Evolutionary conservation across 2,113 vertebrate genomes (phyloP), one percentile per base, ranked within the genome.

Genomic region (Rhagologus leucostigma): DNA sequence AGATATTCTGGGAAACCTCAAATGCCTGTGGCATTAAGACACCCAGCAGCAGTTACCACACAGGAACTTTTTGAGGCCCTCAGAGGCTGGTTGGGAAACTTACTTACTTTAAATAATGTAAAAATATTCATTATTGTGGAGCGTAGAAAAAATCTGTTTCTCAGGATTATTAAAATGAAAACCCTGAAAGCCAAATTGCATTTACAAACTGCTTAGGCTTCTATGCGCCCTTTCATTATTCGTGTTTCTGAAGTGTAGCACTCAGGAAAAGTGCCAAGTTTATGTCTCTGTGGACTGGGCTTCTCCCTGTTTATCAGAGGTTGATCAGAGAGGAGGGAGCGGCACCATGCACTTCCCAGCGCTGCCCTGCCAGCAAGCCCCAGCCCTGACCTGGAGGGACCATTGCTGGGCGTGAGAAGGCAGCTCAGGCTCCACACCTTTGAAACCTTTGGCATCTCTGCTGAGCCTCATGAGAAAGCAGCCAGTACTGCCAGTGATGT

Each of bases 221-320:
- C 77, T 62, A 5, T 4, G 35, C 0, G 1, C 46, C 56, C 42
- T 94, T 92, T 84, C 70, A 85, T 89, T 82, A 53, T 35, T 80
- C 1, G 3, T 9, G 20, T 76, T 93, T 91, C 53, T 84, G n/a
- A 56, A 76, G 46, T 56, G 22, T 15, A 93, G 70, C 33, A 5
- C 53, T 59, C 13, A 4, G 65, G 75, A 60, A 8, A 79, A 52
- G 62, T 21, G 84, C 93, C 89, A 92, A 53, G 46, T 46, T 53
- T 21, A 14, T 23, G 74, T 71, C 91, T 93, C 87, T 9, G 0
- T 3, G 27, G 84, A 68, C 53, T 65, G 87, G 74, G 82, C 81
- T 95, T 92, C 89, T 95, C 95, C 89, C n/a, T 91, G 93, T 89
- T 96, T 87, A 94, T 91, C 87, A 73, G 87, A 46, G 74, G 53